phyloP scores from a whole-genome alignment of 1,140 invertebrate species.

The Steinernema khuongi region DNA sequence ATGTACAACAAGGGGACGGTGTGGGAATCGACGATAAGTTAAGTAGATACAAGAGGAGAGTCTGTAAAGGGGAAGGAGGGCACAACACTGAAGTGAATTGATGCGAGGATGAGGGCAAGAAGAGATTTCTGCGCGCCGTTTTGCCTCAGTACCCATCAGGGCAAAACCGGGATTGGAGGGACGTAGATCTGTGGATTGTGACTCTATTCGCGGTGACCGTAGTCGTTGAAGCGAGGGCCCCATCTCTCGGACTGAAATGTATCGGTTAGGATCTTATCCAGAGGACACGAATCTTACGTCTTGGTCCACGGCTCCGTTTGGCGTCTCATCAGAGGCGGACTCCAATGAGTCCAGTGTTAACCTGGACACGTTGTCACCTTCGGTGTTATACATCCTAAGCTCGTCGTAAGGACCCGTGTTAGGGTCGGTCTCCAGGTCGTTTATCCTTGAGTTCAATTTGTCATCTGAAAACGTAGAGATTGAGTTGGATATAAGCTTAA shows the following conservation, averaged over 20 bases:
- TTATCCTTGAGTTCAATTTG: constrained; percentile 51
- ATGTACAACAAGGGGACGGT: not conserved
- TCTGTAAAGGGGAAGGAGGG: too few relatives aligned
- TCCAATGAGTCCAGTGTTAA: constrained; percentile 52
- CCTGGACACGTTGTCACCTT: constrained; percentile 56
- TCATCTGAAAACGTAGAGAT: constrained; percentile 40
- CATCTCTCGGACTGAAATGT: constrained; percentile 13
- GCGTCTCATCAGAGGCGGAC: constrained; percentile 32
- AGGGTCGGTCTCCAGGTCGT: constrained; percentile 55
- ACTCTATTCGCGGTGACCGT: not conserved
- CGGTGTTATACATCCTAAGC: constrained; percentile 54
- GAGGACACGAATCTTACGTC: not conserved
- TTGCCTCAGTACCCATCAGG: constrained; percentile 16
- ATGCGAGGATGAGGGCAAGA: not conserved
- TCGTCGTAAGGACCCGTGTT: constrained; percentile 57
- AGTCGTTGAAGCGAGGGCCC: constrained; percentile 18
- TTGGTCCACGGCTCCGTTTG: not conserved
- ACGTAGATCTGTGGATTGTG: not conserved
- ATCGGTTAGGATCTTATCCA: not conserved
- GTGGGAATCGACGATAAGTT: not conserved
- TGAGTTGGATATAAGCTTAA: constrained; percentile 9
- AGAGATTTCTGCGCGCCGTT: not conserved
- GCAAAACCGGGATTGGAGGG: constrained; percentile 4
- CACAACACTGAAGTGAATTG: not conserved
- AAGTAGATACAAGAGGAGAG: too few relatives aligned